Base-by-base conservation (phyloP, 2,113 vertebrate genomes). In the Sphyrna mokarran region DNA sequence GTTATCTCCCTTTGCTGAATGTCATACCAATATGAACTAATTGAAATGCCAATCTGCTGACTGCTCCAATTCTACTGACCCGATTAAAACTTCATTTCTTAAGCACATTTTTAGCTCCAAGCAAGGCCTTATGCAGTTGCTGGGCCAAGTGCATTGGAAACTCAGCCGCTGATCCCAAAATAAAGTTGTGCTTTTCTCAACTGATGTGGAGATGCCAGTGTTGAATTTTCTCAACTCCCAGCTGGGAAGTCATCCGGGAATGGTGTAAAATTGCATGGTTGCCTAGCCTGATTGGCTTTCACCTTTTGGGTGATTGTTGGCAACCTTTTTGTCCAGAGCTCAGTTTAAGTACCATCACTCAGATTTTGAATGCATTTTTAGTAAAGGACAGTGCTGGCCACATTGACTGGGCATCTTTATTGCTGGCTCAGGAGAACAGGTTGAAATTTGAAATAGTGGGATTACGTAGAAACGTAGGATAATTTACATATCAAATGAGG, bases 21-120 rank as follows among this genome's bases (percentile, higher is more conserved):
- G 89, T 93, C 89, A 66, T 18, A 66, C 87, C 54, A 91, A 16
- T 6, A 33, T 61, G 54, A 90, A 61, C 54, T 63, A 20, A 89
- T 89, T 89, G 86, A 89, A 91, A 91, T 91, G 89, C 33, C 33
- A 20, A 6, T 91, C 16, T 66, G 89, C 58, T n/a, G 61, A 91
- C 58, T 91, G 58, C 58, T 91, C 58, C 29, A 91, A 23, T 87
- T 91, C 1, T 37, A n/a, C 58, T 91, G 89, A 66, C 89, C 33
- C 61, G n/a, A 63, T 18, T 20, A 91, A 66, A 63, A 13, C 58
- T n/a, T 91, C 61, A 66, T 20, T 91, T 66, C 29, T 10, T 14
- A 66, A 66, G 33, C 33, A 6, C 6, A 16, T n/a, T 63, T 63
- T 63, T 91, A 89, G 48, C 86, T 33, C 86, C 23, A 29, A 5